Base-by-base conservation (phyloP, 2,888 invertebrate species). In the Rhagophthalmus giganteus region DNA sequence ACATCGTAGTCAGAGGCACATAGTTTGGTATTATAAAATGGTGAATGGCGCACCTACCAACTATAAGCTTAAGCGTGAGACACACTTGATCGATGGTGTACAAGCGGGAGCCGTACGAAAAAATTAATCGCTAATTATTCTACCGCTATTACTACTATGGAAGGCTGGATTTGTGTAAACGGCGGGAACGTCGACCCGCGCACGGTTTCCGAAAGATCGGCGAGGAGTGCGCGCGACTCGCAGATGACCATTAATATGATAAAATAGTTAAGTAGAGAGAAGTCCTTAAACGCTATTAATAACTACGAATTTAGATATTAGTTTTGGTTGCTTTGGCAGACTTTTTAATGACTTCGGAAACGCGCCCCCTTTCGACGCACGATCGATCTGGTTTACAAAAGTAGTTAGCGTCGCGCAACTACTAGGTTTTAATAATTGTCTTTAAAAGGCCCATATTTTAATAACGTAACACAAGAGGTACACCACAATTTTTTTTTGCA, bases 11-110 rank as follows among this genome's bases (percentile, higher is more conserved):
- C 48, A 56, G 54, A 60, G 63, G 63, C 63, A 63, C 63, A 63
- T 63, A 54, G 57, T 60, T 63, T 61, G 63, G 63, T 63, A 63
- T 61, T 60, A 61, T 54, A 53, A 56, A 55, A 40, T 28, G 48
- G 54, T 49, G 54, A 49, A 52, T 39, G 41, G 37, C 40, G 45
- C 40, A 50, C 51, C 51, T 53, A 53, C 47, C 38, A 45, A 54
- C 54, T 45, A 54, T 44, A 45, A 46, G 38, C 45, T 45, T 30
- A 51, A 51, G 39, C 38, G 15, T 40, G 45, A 51, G 12, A 27
- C 13, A 9, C 26, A 33, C 13, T 44, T 27, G 10, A 37, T 31
- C 24, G 42, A 32, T 42, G 33, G 32, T 44, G 28, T 35, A 32
- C 31, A 31, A 27, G 20, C n/a, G 32, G 31, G 24, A 32, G 32